Evolutionary conservation across 2,113 vertebrate species (phyloP), one percentile per base, ranked within the genome.

Genomic region (Mastomys coucha): DNA sequence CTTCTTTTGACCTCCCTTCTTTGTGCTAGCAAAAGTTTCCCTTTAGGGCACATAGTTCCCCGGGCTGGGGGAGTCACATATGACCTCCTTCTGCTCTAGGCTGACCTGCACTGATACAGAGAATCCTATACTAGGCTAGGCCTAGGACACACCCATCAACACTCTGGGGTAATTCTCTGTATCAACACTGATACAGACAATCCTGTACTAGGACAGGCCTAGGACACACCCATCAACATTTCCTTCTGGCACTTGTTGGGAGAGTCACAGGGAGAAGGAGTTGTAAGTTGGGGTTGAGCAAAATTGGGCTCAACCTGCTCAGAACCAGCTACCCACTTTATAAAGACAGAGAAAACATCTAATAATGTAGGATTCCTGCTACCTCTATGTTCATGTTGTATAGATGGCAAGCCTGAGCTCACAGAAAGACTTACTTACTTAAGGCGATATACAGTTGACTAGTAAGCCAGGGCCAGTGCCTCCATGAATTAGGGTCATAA

Each of bases 271-370:
- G 39, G 39, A 85, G 10, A 31, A 45, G 17, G n/a, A 86, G 56
- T 65, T 13, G 1, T 65, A 81, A n/a, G 33, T 39, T 91, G 58
- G 31, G 28, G 69, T 49, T 58, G n/a, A 77, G 28, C 31, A 97
- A 88, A 94, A 89, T 49, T 77, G 81, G 51, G 31, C 10, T 96
- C 10, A 53, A 20, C 77, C 2, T 5, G 58, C 33, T 97, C 80
- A 76, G 94, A 93, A 92, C 26, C 73, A 95, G 69, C 24, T 92
- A 92, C 75, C 63, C 69, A 86, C 31, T 76, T 96, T 86, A 92
- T 87, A 94, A 81, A 91, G 78, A 75, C 45, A 91, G 28, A 85
- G 49, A 87, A 10, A 86, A 19, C 7, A 53, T 65, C 72, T 82
- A 49, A 63, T 77, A 42, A 63, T 63, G 60, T 39, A 53, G 70